phyloP scores from a whole-genome alignment of 2,888 invertebrate genomes.

The Pyralis farinalis region DNA sequence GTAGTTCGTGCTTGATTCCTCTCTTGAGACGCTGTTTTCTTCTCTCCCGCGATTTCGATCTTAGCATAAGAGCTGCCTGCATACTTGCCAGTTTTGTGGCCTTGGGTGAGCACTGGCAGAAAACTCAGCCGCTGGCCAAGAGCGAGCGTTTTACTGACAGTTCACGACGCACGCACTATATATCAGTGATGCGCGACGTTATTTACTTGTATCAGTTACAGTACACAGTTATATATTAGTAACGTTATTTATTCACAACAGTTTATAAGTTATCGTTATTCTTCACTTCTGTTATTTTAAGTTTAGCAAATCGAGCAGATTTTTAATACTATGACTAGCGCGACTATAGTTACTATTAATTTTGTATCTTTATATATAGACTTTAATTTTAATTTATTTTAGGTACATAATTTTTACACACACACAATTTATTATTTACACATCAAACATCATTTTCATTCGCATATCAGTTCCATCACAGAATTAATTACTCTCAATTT shows the following conservation, averaged over 20 bases:
- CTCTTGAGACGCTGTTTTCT: conserved; percentile 88
- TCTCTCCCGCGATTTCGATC: conserved; percentile 93
- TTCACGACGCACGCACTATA: conserved; percentile 23
- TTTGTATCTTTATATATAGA: conserved; percentile 20
- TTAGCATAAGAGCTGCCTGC: conserved; percentile 96
- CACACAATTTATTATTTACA: conserved; percentile 42
- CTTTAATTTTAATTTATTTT: conserved; percentile 21
- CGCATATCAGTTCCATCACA: conserved; percentile 62
- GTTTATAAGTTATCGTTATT: conserved; percentile 13
- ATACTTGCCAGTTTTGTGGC: conserved; percentile 85
- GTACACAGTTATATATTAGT: too few relatives aligned
- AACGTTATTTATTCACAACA: conserved; percentile 13
- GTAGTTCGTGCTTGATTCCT: conserved; percentile 89
- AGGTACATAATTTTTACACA: conserved; percentile 12
- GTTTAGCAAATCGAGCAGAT: conserved; percentile 25
- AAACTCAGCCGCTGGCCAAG: conserved; percentile 41
- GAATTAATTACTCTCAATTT: conserved; percentile 48
- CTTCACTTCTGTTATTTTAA: conserved; percentile 17
- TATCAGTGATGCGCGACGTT: conserved; percentile 13
- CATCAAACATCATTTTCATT: conserved; percentile 52
- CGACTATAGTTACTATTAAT: conserved; percentile 34
- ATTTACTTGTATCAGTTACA: not conserved
- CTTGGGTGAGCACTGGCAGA: conserved; percentile 41
- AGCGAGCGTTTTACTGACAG: conserved; percentile 1
- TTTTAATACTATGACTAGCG: conserved; percentile 44